Evolutionary conservation across 2,797 vertebrate genomes (phyloP), one percentile per base, ranked within the genome.

Genomic region (Sylvilagus floridanus): DNA sequence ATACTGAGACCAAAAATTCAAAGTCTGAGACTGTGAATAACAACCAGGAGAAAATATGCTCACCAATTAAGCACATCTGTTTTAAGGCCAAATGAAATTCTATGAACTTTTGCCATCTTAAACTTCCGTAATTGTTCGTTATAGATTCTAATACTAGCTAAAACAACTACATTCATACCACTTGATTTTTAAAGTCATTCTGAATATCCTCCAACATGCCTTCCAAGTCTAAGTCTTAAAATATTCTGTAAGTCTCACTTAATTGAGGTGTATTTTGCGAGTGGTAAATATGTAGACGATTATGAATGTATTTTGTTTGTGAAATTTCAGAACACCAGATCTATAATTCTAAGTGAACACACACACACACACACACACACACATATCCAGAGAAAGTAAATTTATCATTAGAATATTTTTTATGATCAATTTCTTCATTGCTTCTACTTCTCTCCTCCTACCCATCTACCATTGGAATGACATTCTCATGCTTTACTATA

Each of bases 401-500:
- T 63, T n/a, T 89, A 42, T 50, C 63, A 54, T 62, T 79, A 84
- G 16, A 84, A 63, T 73, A 73, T 26, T 24, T 12, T 42, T 69
- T 76, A 89, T 94, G 79, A 7, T 83, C n/a, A 82, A 1, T 21
- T 52, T 71, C 14, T 72, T 50, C 35, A 13, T n/a, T 28, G 21
- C 5, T 11, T 95, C 47, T n/a, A 17, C 17, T 42, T 84, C 87
- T 85, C 2, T 0, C 30, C 94, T 88, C 52, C 90, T 65, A 62
- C 84, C 0, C 1, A 95, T 86, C 32, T 6, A 5, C 26, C 81
- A 90, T 50, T 66, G 78, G 57, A 95, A 92, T 88, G 66, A 88
- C n/a, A 82, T 47, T 76, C 77, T 92, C 17, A 21, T 0, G 60
- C 89, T 28, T 89, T 97, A 94, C 84, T 19, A 8, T 96, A 95